Base-by-base conservation (phyloP, 2,888 invertebrate species). In the Caenorhabditis afra region DNA sequence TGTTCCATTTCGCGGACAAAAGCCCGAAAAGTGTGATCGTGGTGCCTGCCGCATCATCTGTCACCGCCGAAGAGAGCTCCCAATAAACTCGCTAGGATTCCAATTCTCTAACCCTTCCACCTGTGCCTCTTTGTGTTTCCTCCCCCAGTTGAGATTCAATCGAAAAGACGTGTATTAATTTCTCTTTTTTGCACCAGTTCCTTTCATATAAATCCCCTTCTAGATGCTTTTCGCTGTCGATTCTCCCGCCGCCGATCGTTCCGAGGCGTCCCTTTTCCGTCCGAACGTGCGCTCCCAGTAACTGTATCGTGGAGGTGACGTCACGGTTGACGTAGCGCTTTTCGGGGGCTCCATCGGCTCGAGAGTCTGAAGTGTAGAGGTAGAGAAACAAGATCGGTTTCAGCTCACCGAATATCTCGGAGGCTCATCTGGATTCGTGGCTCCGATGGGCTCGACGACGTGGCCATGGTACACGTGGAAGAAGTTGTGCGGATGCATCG, bases 1-100 rank as follows among this genome's bases (percentile, higher is more conserved):
- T 81, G 18, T 82, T 82, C 66, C 87, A 88, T 68, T 88, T 85
- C 52, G 73, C 75, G 2, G 79, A 85, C 44, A 68, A 67, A 3
- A 14, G 45, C 1, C 83, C 85, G 16, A 75, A 74, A 53, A 73
- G 45, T 50, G 78, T 78, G 14, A 12, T 66, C 1, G 16, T 77
- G 3, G 65, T 77, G 45, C 29, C 29, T 29, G 29, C 29, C 4
- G 7, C 29, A 7, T 3, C 29, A 29, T n/a, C n/a, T n/a, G n/a
- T n/a, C n/a, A 29, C 29, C 3, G 7, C 29, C 29, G 45, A 47
- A 47, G 45, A 49, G 11, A 49, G 8, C 1, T 49, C 49, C 49
- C 22, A 49, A 49, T 20, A 52, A 52, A 11, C 12, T 29, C 14
- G n/a, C 4, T 52, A 41, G 14, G 22, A 23, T 52, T 3, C 10